Conservation (phyloP, 2,888 invertebrate genomes). For the Argyra leucocephala region DNA sequence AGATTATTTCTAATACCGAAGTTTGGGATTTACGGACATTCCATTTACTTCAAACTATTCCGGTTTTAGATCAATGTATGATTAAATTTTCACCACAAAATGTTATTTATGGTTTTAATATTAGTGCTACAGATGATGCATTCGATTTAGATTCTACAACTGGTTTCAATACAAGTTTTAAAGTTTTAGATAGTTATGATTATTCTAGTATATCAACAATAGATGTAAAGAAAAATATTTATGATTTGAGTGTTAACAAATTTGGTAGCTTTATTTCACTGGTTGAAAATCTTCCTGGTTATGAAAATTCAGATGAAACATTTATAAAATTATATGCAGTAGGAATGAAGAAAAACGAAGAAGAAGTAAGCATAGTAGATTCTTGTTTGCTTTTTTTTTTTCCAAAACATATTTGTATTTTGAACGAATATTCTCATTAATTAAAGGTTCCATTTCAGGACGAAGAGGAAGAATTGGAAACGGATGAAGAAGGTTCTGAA, state of each 20-base stretch:
- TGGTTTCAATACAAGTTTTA: constrained; percentile 83
- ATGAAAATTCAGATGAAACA: constrained; percentile 77
- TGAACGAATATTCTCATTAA: background rate
- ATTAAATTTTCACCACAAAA: constrained; percentile 79
- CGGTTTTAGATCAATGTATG: constrained; percentile 80
- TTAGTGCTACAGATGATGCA: constrained; percentile 61
- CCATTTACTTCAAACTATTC: constrained; percentile 86
- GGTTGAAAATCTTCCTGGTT: constrained; percentile 80
- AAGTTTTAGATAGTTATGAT: constrained; percentile 87
- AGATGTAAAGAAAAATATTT: constrained; percentile 84
- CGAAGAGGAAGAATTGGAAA: constrained; percentile 56
- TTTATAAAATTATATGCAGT: constrained; percentile 87
- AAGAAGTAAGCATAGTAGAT: constrained; percentile 51
- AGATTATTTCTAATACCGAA: constrained; percentile 93
- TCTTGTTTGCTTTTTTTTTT: background rate
- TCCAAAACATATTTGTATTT: background rate
- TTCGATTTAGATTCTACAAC: constrained; percentile 62
- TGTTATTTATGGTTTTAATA: constrained; percentile 67
- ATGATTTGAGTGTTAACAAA: constrained; percentile 72
- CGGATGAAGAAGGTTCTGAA: constrained; percentile 49
- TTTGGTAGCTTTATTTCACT: constrained; percentile 80
- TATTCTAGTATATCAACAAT: constrained; percentile 92
- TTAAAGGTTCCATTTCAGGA: constrained; percentile 39
- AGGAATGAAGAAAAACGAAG: constrained; percentile 74
- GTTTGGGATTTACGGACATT: constrained; percentile 97